phyloP scores from a whole-genome alignment of 2,888 invertebrate genomes.

The Tolmerus cingulatus region DNA sequence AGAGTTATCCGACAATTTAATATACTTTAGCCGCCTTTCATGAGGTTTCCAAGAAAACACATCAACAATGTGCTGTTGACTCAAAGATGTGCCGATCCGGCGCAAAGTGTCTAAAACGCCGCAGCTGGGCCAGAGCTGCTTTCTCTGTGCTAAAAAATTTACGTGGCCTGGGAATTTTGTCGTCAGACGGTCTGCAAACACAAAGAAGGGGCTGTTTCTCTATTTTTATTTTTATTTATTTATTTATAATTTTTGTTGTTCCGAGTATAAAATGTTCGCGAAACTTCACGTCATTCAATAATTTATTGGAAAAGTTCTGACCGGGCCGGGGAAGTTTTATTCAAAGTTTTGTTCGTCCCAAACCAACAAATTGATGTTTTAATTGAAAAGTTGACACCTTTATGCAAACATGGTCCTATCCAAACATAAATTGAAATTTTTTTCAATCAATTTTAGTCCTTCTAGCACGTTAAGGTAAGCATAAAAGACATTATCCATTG shows the following conservation, averaged over 20 bases:
- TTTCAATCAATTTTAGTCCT: conserved; percentile 28
- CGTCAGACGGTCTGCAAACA: background rate
- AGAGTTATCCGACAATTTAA: conserved; percentile 51
- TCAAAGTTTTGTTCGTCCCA: conserved; percentile 22
- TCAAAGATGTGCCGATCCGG: conserved; percentile 20
- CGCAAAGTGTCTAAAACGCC: conserved; percentile 13
- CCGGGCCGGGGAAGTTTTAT: background rate
- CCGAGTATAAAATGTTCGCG: background rate
- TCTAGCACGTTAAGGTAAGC: background rate
- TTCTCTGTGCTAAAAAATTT: background rate
- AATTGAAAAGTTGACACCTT: conserved; percentile 49
- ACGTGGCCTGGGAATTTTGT: background rate
- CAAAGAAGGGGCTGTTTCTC: background rate
- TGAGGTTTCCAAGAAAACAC: conserved; percentile 47
- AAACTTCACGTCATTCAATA: background rate
- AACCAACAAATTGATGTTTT: conserved; percentile 49
- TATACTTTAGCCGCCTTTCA: conserved; percentile 47
- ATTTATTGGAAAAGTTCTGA: conserved; percentile 1
- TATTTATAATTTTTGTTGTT: background rate
- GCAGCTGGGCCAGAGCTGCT: background rate
- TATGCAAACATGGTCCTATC: conserved; percentile 44
- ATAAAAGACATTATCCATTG: conserved; percentile 17
- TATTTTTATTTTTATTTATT: background rate
- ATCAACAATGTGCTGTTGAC: conserved; percentile 37
- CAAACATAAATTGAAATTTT: conserved; percentile 43